Conservation (phyloP, 2,113 vertebrate genomes). For the Chionodraco myersi region DNA sequence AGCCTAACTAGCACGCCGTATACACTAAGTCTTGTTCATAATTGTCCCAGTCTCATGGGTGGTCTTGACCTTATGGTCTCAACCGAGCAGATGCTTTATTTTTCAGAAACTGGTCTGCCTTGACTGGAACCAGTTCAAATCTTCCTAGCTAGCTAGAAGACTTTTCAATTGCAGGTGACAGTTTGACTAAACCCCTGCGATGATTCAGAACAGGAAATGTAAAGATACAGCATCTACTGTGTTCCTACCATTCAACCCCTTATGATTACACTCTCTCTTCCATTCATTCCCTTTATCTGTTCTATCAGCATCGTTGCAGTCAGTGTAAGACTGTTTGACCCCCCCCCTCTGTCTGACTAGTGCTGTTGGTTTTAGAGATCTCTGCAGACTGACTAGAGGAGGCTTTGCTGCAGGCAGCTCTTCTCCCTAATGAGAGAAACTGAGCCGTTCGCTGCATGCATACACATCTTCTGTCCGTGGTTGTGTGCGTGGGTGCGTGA, state of each 20-base stretch:
- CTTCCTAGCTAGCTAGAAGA: not conserved
- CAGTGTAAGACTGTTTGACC: conserved; percentile 29
- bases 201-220: not conserved
- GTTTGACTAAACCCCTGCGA: not conserved
- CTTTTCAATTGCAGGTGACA: not conserved
- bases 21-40: no score
- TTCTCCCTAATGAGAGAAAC: conserved; percentile 74
- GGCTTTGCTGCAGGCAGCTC: conserved; percentile 72
- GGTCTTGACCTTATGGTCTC: no score
- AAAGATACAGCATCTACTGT: not conserved
- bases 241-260: not conserved
- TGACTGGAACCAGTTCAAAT: not conserved
- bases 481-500: conserved; percentile 24
- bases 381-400: conserved; percentile 70
- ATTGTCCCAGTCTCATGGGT: no score
- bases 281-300: conserved; percentile 17
- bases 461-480: conserved; percentile 8
- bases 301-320: conserved; percentile 18
- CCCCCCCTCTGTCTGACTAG: conserved; percentile 33
- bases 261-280: not conserved
- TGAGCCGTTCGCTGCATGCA: conserved; percentile 49
- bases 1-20: no score
- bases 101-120: not conserved
- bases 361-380: conserved; percentile 76
- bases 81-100: no score